phyloP scores from a whole-genome alignment of 2,888 invertebrate genomes.

The Chydorus sphaericus region DNA sequence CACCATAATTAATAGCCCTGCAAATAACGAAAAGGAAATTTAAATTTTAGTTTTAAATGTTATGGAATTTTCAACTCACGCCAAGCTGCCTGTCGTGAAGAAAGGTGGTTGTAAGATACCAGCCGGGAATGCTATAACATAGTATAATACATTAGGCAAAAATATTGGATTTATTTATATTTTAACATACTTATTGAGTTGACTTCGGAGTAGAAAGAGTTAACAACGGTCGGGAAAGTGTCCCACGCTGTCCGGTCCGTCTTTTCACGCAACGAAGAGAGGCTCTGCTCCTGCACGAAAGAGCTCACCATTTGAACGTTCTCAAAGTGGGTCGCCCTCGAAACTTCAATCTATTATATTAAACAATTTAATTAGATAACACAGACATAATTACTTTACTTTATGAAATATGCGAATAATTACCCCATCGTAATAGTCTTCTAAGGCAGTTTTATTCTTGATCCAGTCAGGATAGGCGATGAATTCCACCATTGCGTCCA shows the following conservation, averaged over 20 bases:
- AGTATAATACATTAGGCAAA: not conserved
- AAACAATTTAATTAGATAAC: not conserved
- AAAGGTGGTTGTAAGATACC: slow-evolving; percentile 39
- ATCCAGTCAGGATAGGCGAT: slow-evolving; percentile 29
- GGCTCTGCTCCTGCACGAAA: not conserved
- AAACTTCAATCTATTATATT: too few species aligned
- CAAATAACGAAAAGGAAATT: slow-evolving; percentile 20
- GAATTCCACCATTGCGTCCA: slow-evolving; percentile 25
- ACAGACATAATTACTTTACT: not conserved
- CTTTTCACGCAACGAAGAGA: not conserved
- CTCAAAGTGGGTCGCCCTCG: slow-evolving; percentile 6
- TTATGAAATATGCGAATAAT: too few species aligned
- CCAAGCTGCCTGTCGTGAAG: slow-evolving; percentile 27
- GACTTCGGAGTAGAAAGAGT: slow-evolving; percentile 40
- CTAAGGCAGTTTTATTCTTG: slow-evolving; percentile 35
- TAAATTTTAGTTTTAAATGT: not conserved
- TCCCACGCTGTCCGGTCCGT: slow-evolving; percentile 11
- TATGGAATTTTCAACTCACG: slow-evolving; percentile 3
- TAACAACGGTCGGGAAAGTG: slow-evolving; percentile 32
- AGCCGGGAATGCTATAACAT: slow-evolving; percentile 25
- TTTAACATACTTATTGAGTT: slow-evolving; percentile 33
- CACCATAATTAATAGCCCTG: slow-evolving; percentile 32
- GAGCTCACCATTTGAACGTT: slow-evolving; percentile 1
- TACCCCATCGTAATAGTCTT: slow-evolving; percentile 55
- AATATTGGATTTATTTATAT: not conserved